Percentiles rank a stretch among this genome's conserved stretches.
These are phyloP conservation scores for Drosophila sucinea DNA, from an alignment of 1,140 invertebrate genomes.

Conservation along the genomic window DNA sequence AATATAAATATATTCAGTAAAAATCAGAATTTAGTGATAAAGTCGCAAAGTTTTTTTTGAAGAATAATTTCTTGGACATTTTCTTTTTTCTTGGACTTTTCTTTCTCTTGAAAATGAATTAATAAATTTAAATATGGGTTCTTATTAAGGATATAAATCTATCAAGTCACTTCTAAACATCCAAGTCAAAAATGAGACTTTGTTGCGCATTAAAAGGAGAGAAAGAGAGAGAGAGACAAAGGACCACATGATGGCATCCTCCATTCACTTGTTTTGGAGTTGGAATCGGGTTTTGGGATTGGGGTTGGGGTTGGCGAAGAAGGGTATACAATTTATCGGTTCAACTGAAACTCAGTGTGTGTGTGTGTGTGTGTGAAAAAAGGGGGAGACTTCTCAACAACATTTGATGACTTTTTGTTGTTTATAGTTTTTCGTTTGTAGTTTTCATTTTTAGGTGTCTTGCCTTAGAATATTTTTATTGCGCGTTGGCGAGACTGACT, in stretches of 20 bases:
- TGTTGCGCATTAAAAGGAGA: neutral
- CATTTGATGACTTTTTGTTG: conserved; percentile 59
- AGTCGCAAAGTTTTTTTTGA: no score
- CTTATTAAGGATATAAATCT: no score
- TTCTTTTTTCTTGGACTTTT: no score
- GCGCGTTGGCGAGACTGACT: conserved; percentile 68
- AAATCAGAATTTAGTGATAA: no score
- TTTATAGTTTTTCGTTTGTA: conserved; percentile 60
- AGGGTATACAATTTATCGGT: conserved; percentile 59
- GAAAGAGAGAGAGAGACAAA: neutral
- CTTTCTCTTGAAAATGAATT: no score
- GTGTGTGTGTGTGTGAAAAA: no score
- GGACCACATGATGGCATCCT: neutral
- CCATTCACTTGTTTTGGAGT: conserved; percentile 14
- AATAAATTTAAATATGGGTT: no score
- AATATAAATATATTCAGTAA: no score
- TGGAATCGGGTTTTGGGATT: neutral
- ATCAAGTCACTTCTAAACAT: no score
- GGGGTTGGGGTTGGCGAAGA: conserved; percentile 5
- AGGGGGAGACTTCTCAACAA: conserved; percentile 37
- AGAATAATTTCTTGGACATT: no score
- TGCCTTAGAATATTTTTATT: conserved; percentile 73
- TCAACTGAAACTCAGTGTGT: conserved; percentile 37
- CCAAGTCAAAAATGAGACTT: neutral
- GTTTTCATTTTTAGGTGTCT: conserved; percentile 35